Evolutionary conservation across 2,797 vertebrate species (phyloP), one percentile per base, ranked within the genome.

Genomic region (Miichthys miiuy): DNA sequence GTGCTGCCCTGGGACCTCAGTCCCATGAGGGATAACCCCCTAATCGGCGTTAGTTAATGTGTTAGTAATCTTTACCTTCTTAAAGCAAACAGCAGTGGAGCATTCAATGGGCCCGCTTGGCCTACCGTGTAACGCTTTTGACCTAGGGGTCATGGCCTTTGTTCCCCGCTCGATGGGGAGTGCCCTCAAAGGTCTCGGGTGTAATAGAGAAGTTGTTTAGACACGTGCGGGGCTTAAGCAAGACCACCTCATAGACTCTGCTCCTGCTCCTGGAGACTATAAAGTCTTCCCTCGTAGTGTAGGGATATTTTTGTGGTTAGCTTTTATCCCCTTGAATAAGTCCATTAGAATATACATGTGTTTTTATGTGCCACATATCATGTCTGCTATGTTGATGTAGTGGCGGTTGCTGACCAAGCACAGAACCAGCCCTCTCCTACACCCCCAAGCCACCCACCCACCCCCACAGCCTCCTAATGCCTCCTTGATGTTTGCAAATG

Each of bases 41-140:
- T 97, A 97, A 98, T 98, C 97, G 95, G 94, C 95, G 96, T 97
- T 97, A 97, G 96, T 97, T 96, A 95, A 96, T 96, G 96, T 96
- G 95, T 96, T 96, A 87, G 94, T 96, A 96, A 96, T 97, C 97
- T 97, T 96, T 95, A 95, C 96, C 96, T 96, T 93, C 93, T 96
- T 96, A 96, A 96, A 97, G 97, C 96, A 97, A 98, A 98, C 97
- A 98, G 94, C 80, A 79, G 92, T 88, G 88, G 87, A 90, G 74
- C 77, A 92, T 87, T 97, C 95, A 97, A 96, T 97, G 94, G 93
- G 81, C 91, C 94, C 93, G 94, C 95, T 92, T 87, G 85, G 88
- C 95, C 94, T 96, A 95, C 96, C 93, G 88, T 95, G 96, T 96
- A 96, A 96, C 96, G 87, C 96, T 88, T 96, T 96, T 97, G 97